Conservation (phyloP, 2,113 vertebrate genomes). For the Peromyscus maniculatus region DNA sequence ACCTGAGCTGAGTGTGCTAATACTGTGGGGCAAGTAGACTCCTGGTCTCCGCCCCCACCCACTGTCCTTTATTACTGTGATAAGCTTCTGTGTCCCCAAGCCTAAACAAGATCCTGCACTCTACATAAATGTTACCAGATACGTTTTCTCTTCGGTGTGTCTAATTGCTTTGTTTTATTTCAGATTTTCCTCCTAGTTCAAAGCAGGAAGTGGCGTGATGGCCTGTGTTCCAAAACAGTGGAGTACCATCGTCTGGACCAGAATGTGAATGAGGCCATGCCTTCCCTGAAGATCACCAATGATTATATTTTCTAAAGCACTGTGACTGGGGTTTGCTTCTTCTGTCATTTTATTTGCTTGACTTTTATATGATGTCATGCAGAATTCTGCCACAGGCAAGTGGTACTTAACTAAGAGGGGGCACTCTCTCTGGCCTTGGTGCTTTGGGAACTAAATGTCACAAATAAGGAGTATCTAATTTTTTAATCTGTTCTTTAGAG, state of each 20-base stretch:
- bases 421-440: conserved; percentile 82
- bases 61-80: background rate
- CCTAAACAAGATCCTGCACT: background rate
- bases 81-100: conserved; percentile 40
- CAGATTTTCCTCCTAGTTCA: conserved; percentile 95
- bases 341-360: conserved; percentile 84
- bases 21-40: background rate
- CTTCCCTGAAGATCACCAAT: conserved; percentile 97
- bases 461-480: conserved; percentile 79
- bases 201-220: conserved; percentile 95
- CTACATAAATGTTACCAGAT: background rate
- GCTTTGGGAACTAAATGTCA: conserved; percentile 83
- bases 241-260: conserved; percentile 97
- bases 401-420: conserved; percentile 80
- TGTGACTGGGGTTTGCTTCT: conserved; percentile 81
- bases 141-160: background rate
- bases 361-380: conserved; percentile 84
- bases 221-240: conserved; percentile 94
- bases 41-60: background rate
- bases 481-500: conserved; percentile 81
- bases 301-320: conserved; percentile 95
- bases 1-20: background rate
- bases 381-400: conserved; percentile 82
- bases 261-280: conserved; percentile 98
- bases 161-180: conserved; percentile 70